Evolutionary conservation across 2,113 vertebrate genomes (phyloP), one percentile per base, ranked within the genome.

Genomic region (Notarius quadriscutis): DNA sequence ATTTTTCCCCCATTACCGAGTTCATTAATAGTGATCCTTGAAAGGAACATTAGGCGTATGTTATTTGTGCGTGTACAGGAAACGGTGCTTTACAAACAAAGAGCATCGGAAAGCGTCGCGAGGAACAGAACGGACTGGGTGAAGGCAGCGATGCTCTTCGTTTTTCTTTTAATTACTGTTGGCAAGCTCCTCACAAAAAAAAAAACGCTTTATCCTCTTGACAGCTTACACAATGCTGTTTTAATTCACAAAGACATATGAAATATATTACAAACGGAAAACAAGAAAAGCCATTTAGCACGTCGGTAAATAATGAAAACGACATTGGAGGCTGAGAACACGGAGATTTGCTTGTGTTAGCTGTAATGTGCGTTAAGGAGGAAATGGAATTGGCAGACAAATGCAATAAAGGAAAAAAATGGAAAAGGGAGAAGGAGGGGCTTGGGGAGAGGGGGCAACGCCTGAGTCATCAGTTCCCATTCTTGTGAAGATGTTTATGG

Each of bases 401-500:
- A 88, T 34, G 65, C 77, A 90, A 81, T 89, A 87, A 90, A 85
- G 48, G 20, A 69, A 82, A 55, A 4, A 4, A 30, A 3, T 0
- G 53, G n/a, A 1, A n/a, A 7, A 15, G 77, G 30, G 4, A 1
- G 65, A 4, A 0, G 14, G 7, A n/a, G 27, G 5, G 51, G 22
- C 6, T 1, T 0, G 1, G 51, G 53, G 14, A 7, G 27, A 1
- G 12, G 27, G 48, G 18, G 14, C 51, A 91, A 84, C 81, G 34
- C 84, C 60, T 17, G 65, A 89, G 87, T 81, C 81, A 86, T 90
- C 87, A 85, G 85, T 88, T 90, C 86, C 34, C 50, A 82, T 65
- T 62, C 48, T 30, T 81, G n/a, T 27, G 50, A 87, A 84, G 67
- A 81, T 79, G 84, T 87, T 87, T 87, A 85, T 41, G 14, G 81